Conservation (phyloP, 1,140 invertebrate species). For the Octopus bimaculoides region DNA sequence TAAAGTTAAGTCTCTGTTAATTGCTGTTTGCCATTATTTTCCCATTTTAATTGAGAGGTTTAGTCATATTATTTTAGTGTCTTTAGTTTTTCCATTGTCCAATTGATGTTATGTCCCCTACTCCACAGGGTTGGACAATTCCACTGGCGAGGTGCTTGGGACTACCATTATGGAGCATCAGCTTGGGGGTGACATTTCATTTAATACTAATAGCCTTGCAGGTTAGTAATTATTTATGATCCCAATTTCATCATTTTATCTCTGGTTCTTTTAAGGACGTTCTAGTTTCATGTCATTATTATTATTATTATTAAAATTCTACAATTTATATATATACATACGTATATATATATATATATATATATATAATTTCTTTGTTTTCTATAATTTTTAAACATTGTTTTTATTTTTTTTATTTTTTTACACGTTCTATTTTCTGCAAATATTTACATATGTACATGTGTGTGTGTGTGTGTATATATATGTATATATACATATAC, state of each 20-base stretch:
- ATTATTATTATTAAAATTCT: not conserved
- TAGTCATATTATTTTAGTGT: not conserved
- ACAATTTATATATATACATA: not conserved
- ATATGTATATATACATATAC: not conserved
- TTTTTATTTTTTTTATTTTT: not conserved
- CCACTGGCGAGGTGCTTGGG: conserved; percentile 10
- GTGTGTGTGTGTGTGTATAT: not conserved
- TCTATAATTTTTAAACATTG: not conserved
- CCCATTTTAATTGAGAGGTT: not conserved
- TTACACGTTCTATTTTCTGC: not conserved
- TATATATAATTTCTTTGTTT: not conserved
- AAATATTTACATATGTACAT: not conserved
- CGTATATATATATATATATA: not conserved
- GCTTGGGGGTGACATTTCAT: conserved; percentile 8
- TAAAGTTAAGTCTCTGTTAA: too few species aligned
- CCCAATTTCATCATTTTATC: not conserved
- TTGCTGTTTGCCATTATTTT: not conserved
- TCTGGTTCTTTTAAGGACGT: too few species aligned
- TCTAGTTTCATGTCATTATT: not conserved
- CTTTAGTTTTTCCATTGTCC: conserved; percentile 6
- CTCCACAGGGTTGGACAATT: conserved; percentile 7
- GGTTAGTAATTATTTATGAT: conserved; percentile 5
- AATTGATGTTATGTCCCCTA: conserved; percentile 10
- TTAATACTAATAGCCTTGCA: conserved; percentile 10
- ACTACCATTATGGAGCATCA: conserved; percentile 8